A percentile compares a stretch with the other conserved stretches of the same genome.
These are phyloP conservation scores for Proteles cristata DNA, from an alignment of 2,113 vertebrate genomes.

Conservation along the genomic window DNA sequence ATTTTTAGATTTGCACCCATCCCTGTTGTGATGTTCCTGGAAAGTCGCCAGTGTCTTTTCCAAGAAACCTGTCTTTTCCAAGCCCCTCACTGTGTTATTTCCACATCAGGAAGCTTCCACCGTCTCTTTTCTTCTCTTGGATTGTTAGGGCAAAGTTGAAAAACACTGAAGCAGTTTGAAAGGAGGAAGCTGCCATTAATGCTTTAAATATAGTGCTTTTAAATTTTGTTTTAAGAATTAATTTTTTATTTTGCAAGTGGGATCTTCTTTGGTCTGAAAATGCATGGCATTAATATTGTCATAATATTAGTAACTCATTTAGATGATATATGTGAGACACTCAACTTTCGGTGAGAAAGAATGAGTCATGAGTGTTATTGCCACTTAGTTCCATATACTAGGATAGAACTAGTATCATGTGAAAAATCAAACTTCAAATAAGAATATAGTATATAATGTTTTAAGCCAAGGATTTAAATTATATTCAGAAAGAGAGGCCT, in stretches of 20 bases:
- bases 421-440: conserved; percentile 60
- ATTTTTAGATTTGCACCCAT: conserved; percentile 63
- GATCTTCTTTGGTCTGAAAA: conserved; percentile 39
- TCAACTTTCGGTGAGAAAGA: conserved; percentile 56
- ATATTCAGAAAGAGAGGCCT: conserved; percentile 8
- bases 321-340: not conserved
- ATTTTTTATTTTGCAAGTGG: conserved; percentile 48
- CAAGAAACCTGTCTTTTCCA: conserved; percentile 27
- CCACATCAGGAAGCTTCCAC: not conserved
- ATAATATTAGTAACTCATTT: conserved; percentile 22
- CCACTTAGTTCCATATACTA: not conserved
- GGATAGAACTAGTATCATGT: conserved; percentile 41
- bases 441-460: conserved; percentile 52
- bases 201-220: conserved; percentile 61
- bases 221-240: conserved; percentile 50
- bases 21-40: not conserved
- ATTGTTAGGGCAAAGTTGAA: conserved; percentile 25
- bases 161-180: not conserved
- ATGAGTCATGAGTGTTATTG: conserved; percentile 2
- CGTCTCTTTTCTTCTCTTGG: conserved; percentile 27
- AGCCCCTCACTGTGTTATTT: conserved; percentile 49
- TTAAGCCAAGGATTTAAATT: conserved; percentile 53
- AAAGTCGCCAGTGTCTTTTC: conserved; percentile 55
- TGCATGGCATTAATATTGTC: not conserved
- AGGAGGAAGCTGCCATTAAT: conserved; percentile 29